Percentiles rank a stretch among this genome's conserved stretches.
Conservation (phyloP, 2,113 vertebrate genomes). For the Calcarius ornatus region DNA sequence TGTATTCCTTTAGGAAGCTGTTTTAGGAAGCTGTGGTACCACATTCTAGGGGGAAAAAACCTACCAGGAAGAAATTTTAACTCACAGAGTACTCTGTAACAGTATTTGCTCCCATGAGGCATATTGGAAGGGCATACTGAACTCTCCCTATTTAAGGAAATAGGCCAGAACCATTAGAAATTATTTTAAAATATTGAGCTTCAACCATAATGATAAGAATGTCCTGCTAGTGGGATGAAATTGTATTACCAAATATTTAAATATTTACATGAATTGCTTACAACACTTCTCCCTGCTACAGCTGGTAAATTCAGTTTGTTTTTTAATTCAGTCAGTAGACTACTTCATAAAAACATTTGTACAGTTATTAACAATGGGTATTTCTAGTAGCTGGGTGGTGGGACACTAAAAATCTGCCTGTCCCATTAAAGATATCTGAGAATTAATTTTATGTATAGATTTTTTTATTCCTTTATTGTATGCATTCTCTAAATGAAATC, state of each 20-base stretch:
- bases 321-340: background rate
- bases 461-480: background rate
- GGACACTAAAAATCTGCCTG: background rate
- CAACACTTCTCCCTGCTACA: background rate
- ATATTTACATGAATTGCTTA: background rate
- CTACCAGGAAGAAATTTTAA: background rate
- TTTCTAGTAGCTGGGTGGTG: background rate
- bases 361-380: background rate
- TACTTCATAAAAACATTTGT: background rate
- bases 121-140: background rate
- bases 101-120: background rate
- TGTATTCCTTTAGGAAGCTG: background rate
- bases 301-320: background rate
- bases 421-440: background rate
- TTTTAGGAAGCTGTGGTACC: background rate
- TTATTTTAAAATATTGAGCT: background rate
- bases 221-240: background rate
- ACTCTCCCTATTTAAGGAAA: background rate
- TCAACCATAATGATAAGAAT: background rate
- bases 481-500: background rate
- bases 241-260: background rate
- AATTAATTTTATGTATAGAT: background rate
- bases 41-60: accelerated
- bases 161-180: background rate
- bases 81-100: background rate